Conservation (phyloP, 2,888 invertebrate species). For the Willowsia nigromaculata region DNA sequence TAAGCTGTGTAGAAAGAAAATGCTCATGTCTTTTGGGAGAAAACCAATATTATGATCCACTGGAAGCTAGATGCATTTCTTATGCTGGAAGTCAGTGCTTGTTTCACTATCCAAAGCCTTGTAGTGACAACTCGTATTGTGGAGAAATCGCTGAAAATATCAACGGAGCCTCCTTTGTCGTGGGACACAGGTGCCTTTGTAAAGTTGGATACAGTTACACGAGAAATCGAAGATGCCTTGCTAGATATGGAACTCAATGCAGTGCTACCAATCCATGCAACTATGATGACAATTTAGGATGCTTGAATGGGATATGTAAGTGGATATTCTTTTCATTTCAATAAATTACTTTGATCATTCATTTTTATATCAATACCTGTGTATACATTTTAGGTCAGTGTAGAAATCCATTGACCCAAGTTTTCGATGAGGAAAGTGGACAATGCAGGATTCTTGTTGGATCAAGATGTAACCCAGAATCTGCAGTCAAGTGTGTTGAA, state of each 20-base stretch:
- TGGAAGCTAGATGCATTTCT: slow-evolving; percentile 62
- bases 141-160: slow-evolving; percentile 72
- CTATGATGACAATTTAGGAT: slow-evolving; percentile 70
- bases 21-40: slow-evolving; percentile 73
- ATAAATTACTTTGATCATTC: not conserved
- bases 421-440: slow-evolving; percentile 37
- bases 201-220: slow-evolving; percentile 61
- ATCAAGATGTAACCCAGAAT: slow-evolving; percentile 48
- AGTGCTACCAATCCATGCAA: slow-evolving; percentile 58
- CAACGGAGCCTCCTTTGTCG: slow-evolving; percentile 72
- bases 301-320: slow-evolving; percentile 71
- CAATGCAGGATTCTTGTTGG: slow-evolving; percentile 63
- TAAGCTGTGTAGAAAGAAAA: slow-evolving; percentile 67
- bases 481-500: slow-evolving; percentile 57
- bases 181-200: slow-evolving; percentile 71
- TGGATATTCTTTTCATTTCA: not conserved
- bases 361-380: too few species aligned
- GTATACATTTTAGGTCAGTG: slow-evolving; percentile 65
- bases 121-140: slow-evolving; percentile 67
- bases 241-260: slow-evolving; percentile 51
- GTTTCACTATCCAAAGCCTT: slow-evolving; percentile 49
- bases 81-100: slow-evolving; percentile 68
- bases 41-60: slow-evolving; percentile 69
- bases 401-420: slow-evolving; percentile 67
- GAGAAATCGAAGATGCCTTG: slow-evolving; percentile 48